phyloP scores from a whole-genome alignment of 2,113 vertebrate genomes.

The Prionailurus bengalensis region DNA sequence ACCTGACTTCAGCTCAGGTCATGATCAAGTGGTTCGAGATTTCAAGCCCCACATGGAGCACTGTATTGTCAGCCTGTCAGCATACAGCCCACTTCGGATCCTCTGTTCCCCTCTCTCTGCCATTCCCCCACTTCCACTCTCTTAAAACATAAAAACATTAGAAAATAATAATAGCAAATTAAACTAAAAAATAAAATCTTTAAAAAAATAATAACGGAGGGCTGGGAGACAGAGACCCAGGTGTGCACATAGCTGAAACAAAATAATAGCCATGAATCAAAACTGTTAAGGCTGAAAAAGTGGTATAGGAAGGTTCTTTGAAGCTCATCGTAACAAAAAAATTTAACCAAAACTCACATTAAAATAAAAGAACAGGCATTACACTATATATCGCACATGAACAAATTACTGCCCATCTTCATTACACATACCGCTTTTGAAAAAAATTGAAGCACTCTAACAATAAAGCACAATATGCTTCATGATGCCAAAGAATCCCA shows the following conservation, averaged over 20 bases:
- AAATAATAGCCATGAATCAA: neutral
- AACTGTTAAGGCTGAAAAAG: neutral
- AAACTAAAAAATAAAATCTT: neutral
- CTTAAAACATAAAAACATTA: no score
- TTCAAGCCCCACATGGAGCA: no score
- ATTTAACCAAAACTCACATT: neutral
- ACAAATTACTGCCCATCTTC: slow-evolving; percentile 44
- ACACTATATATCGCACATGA: neutral
- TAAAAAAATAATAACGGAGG: neutral
- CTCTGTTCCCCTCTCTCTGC: no score
- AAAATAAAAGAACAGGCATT: neutral
- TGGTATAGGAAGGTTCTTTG: neutral
- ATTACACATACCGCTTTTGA: neutral
- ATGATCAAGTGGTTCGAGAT: no score
- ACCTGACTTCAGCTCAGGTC: no score
- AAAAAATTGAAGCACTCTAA: neutral
- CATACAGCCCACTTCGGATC: no score
- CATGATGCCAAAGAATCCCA: neutral
- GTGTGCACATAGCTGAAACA: neutral
- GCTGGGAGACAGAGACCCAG: neutral
- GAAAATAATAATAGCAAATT: no score
- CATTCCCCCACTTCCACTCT: no score
- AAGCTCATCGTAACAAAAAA: neutral
- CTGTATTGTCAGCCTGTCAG: no score
- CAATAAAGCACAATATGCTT: neutral